Evolutionary conservation across 2,797 vertebrate genomes (phyloP).

Genomic region (Dendrocincla tyrannina): DNA sequence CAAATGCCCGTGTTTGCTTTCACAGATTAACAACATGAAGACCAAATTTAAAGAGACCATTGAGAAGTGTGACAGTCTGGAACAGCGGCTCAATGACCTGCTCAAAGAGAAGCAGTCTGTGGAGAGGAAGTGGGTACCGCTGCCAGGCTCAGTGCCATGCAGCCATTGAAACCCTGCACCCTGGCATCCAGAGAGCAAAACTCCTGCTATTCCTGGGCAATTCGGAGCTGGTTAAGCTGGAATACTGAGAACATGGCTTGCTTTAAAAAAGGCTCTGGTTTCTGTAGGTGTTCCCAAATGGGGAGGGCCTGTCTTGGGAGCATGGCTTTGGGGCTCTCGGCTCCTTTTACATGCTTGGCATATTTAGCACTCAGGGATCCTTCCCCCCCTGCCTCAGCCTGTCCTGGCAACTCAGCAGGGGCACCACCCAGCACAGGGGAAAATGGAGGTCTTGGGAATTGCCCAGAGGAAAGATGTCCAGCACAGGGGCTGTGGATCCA

Average conservation of each 20-base stretch:
- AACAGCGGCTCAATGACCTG: constrained; percentile 87
- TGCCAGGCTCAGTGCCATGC: constrained; percentile 38
- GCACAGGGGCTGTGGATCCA: rapidly evolving
- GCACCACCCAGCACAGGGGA: neutral
- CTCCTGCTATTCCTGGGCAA: neutral
- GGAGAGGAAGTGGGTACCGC: constrained; percentile 88
- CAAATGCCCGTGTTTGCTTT: constrained; percentile 60
- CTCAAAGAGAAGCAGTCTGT: constrained; percentile 91
- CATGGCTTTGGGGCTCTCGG: neutral
- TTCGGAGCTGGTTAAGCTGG: constrained; percentile 36
- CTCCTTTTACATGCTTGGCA: neutral
- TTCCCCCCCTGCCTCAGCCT: neutral
- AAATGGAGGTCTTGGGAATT: neutral
- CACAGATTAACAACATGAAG: constrained; percentile 98
- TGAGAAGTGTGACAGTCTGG: constrained; percentile 94
- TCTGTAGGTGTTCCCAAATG: constrained; percentile 41
- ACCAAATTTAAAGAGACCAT: constrained; percentile 97
- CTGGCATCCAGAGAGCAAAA: neutral
- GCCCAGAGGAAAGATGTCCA: neutral
- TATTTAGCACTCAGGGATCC: neutral
- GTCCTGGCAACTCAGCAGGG: neutral
- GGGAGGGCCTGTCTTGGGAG: neutral
- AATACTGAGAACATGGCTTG: neutral
- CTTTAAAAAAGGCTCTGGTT: neutral
- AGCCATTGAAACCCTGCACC: neutral